These are phyloP conservation scores for Trogon surrucura DNA, from an alignment of 2,113 vertebrate genomes.

Conservation along the genomic window DNA sequence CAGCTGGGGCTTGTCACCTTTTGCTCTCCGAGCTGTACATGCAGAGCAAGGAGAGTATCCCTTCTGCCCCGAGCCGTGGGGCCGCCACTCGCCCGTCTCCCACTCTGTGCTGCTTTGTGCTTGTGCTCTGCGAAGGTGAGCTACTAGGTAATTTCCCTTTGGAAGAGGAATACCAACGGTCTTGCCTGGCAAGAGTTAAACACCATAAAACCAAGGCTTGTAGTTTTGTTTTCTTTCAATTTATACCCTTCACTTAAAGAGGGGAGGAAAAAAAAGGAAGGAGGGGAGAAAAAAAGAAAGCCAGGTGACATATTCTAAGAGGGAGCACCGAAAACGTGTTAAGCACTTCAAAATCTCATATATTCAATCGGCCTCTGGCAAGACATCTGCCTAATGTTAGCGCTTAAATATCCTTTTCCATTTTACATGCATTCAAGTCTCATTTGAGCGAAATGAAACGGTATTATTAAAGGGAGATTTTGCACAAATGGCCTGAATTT, in stretches of 20 bases:
- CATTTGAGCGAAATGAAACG: constrained; percentile 88
- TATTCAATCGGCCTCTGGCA: constrained; percentile 79
- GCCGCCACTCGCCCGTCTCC: rapidly evolving
- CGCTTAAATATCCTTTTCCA: constrained; percentile 87
- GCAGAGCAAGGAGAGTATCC: neutral
- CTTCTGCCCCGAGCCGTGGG: neutral
- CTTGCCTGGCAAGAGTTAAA: constrained; percentile 66
- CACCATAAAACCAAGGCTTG: constrained; percentile 55
- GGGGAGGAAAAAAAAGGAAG: neutral
- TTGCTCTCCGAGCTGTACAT: neutral
- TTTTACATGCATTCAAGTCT: constrained; percentile 90
- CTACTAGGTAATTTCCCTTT: neutral
- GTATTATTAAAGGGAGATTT: constrained; percentile 96
- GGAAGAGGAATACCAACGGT: neutral
- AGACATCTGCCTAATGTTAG: constrained; percentile 87
- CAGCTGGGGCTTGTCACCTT: neutral
- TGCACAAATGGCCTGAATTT: constrained; percentile 97
- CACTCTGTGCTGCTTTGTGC: neutral
- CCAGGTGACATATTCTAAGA: constrained; percentile 70
- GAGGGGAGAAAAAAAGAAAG: constrained; percentile 32
- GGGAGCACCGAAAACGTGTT: constrained; percentile 74
- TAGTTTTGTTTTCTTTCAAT: constrained; percentile 78
- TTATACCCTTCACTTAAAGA: constrained; percentile 72
- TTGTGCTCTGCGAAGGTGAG: neutral
- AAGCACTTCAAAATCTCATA: constrained; percentile 84